Conservation (phyloP, 2,888 invertebrate species). For the Agonopterix heracliana region DNA sequence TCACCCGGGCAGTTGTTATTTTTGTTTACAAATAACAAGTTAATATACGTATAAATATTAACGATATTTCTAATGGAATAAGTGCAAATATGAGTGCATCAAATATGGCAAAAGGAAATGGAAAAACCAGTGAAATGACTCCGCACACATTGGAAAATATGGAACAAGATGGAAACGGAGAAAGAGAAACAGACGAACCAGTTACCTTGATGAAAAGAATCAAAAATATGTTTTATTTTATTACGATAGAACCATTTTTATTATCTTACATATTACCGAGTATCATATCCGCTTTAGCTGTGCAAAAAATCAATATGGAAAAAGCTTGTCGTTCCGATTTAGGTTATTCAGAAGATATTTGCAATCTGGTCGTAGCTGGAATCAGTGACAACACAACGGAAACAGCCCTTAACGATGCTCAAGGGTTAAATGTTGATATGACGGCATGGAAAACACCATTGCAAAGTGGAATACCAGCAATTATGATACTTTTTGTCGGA, state of each 20-base stretch:
- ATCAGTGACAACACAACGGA: conserved; percentile 37
- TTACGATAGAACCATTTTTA: conserved; percentile 80
- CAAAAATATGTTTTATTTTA: conserved; percentile 19
- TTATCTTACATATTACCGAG: conserved; percentile 79
- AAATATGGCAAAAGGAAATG: no score
- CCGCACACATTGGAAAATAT: background rate
- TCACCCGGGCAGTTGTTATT: conserved; percentile 14
- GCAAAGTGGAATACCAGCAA: conserved; percentile 72
- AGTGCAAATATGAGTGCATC: no score
- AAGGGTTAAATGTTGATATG: conserved; percentile 67
- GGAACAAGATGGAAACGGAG: conserved; percentile 13
- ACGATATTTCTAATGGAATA: no score
- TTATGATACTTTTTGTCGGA: conserved; percentile 76
- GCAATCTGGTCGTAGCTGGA: conserved; percentile 53
- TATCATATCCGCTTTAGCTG: conserved; percentile 75
- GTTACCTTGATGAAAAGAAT: conserved; percentile 6
- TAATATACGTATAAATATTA: background rate
- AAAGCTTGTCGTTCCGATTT: conserved; percentile 75
- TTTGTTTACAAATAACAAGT: conserved; percentile 28
- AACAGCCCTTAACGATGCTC: conserved; percentile 52
- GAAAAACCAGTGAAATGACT: no score
- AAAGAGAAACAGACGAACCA: conserved; percentile 13
- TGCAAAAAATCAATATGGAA: conserved; percentile 71
- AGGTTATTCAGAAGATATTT: conserved; percentile 63
- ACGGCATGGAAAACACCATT: conserved; percentile 72